phyloP scores from a whole-genome alignment of 2,888 invertebrate species.

The Conistra vaccinii region DNA sequence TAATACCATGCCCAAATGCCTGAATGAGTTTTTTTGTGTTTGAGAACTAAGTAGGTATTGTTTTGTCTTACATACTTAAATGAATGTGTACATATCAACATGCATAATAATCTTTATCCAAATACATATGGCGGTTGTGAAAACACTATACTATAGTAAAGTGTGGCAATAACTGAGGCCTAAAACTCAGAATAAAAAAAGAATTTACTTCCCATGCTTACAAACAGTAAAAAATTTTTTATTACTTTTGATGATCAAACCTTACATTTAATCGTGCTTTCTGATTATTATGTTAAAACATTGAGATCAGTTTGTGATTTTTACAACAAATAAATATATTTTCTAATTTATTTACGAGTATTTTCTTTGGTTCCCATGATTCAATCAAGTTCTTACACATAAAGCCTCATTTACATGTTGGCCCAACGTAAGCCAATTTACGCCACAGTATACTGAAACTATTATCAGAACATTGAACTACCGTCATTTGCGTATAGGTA shows the following conservation, averaged over 20 bases:
- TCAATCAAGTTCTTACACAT: background rate
- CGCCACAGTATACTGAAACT: too few species aligned
- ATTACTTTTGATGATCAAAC: background rate
- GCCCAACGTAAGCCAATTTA: too few species aligned
- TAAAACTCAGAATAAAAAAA: background rate
- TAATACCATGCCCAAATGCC: background rate
- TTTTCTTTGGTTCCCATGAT: background rate
- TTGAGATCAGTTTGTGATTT: background rate
- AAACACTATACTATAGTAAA: background rate
- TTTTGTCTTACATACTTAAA: too few species aligned
- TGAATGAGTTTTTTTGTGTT: background rate
- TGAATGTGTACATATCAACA: background rate
- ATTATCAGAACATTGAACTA: too few species aligned
- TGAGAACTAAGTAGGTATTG: background rate
- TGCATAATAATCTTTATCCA: background rate
- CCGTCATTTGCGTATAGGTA: too few species aligned
- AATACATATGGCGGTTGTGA: background rate
- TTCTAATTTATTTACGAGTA: background rate
- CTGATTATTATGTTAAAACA: background rate
- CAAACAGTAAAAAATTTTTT: background rate
- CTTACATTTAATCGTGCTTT: background rate
- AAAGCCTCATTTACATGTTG: too few species aligned
- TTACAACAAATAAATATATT: background rate
- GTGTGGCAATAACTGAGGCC: background rate
- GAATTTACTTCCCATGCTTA: background rate